These are phyloP conservation scores for Leucopsar rothschildi DNA, from an alignment of 2,113 vertebrate genomes.

Conservation along the genomic window DNA sequence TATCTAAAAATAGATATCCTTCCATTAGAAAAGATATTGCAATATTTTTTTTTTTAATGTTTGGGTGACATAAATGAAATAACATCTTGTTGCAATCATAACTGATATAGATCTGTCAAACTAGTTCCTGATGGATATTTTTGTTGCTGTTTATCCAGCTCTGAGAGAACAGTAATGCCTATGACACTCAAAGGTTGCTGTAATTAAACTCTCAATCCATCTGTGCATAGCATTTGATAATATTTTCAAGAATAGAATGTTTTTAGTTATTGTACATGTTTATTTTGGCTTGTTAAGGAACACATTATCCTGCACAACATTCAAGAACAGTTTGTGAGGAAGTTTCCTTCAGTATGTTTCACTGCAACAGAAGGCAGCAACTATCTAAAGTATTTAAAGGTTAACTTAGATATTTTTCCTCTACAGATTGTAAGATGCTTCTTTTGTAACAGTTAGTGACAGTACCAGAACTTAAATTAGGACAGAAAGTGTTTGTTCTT, in stretches of 20 bases:
- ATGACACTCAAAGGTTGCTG: slow-evolving; percentile 28
- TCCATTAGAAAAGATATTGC: neutral
- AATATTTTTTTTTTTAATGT: neutral
- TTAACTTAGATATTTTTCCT: neutral
- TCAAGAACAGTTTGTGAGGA: slow-evolving; percentile 19
- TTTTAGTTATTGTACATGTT: slow-evolving; percentile 59
- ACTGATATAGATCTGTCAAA: neutral
- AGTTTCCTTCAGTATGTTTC: slow-evolving; percentile 16
- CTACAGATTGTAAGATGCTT: neutral
- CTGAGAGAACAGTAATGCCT: slow-evolving; percentile 33
- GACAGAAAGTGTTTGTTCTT: neutral
- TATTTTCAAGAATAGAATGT: slow-evolving; percentile 61
- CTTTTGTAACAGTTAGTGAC: neutral
- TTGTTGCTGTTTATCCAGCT: slow-evolving; percentile 46
- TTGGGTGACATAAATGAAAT: slow-evolving; percentile 17
- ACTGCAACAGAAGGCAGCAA: neutral
- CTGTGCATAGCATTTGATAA: slow-evolving; percentile 58
- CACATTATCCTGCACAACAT: slow-evolving; percentile 39
- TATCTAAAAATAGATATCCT: neutral
- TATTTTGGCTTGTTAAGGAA: slow-evolving; percentile 46
- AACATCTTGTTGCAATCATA: slow-evolving; percentile 30
- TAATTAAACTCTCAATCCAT: slow-evolving; percentile 73
- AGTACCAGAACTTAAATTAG: neutral
- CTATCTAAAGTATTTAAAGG: slow-evolving; percentile 1
- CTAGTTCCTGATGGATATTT: slow-evolving; percentile 43